These are phyloP conservation scores for Rhamphomyia laevipes DNA, from an alignment of 2,888 invertebrate species.

Conservation along the genomic window DNA sequence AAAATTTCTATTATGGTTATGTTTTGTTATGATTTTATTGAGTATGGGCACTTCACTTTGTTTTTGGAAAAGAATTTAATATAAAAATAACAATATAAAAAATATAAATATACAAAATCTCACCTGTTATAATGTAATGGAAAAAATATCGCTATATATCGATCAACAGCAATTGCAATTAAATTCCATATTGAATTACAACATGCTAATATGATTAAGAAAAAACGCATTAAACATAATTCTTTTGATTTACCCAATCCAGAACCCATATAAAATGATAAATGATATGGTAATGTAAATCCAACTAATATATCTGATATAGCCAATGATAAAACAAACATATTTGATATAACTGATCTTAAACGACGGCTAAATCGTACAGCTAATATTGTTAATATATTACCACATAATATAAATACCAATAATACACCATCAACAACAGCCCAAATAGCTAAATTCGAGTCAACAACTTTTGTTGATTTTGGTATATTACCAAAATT, in stretches of 20 bases:
- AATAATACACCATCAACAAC: slow-evolving; percentile 53
- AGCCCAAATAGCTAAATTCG: slow-evolving; percentile 41
- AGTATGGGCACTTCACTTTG: too few species aligned
- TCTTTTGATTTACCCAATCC: slow-evolving; percentile 48
- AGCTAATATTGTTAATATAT: slow-evolving; percentile 63
- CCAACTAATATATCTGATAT: slow-evolving; percentile 70
- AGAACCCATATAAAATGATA: slow-evolving; percentile 56
- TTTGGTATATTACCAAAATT: background rate
- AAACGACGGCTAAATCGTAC: slow-evolving; percentile 57
- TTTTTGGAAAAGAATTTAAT: too few species aligned
- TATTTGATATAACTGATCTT: slow-evolving; percentile 59
- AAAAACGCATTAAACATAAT: slow-evolving; percentile 60
- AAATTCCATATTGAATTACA: slow-evolving; percentile 69
- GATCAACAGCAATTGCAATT: slow-evolving; percentile 65
- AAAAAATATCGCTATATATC: slow-evolving; percentile 68
- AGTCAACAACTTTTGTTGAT: slow-evolving; percentile 6
- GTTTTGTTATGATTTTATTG: too few species aligned
- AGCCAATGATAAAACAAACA: slow-evolving; percentile 67
- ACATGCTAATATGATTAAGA: slow-evolving; percentile 62
- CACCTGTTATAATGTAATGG: slow-evolving; percentile 61
- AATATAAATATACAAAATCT: slow-evolving; percentile 9
- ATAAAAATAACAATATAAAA: too few species aligned
- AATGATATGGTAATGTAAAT: slow-evolving; percentile 63
- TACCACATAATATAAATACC: slow-evolving; percentile 56
- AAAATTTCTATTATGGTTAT: too few species aligned